phyloP scores from a whole-genome alignment of 2,113 vertebrate species.

The Strigops habroptila region DNA sequence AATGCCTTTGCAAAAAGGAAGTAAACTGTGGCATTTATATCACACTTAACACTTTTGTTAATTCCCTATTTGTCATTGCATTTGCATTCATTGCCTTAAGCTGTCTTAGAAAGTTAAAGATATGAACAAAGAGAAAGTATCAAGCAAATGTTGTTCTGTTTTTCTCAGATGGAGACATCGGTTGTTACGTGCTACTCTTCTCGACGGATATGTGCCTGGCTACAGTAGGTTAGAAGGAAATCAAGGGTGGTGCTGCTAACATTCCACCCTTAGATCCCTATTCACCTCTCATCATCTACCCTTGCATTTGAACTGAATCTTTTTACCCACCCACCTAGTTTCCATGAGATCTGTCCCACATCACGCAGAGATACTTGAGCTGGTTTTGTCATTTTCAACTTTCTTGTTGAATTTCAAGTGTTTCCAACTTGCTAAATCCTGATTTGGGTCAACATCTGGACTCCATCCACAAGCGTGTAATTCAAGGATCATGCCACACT shows the following conservation, averaged over 20 bases:
- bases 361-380: accelerated
- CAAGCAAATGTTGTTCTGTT: background rate
- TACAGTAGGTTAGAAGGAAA: slow-evolving; percentile 40
- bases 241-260: slow-evolving; percentile 14
- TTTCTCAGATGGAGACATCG: background rate
- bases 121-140: background rate
- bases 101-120: background rate
- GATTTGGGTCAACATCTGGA: background rate
- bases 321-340: slow-evolving; percentile 3
- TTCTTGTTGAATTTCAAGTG: background rate
- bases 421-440: background rate
- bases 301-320: background rate
- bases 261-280: slow-evolving; percentile 2
- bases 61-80: background rate
- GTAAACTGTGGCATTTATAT: background rate
- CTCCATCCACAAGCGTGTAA: accelerated
- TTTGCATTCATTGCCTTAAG: background rate
- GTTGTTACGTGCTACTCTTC: background rate
- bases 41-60: background rate
- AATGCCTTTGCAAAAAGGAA: background rate
- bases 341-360: background rate
- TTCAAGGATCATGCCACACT: background rate
- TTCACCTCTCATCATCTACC: slow-evolving; percentile 30
- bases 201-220: background rate
- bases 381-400: background rate